Percentiles rank a stretch among this genome's conserved stretches.
Conservation (phyloP, 2,888 invertebrate genomes). For the Lycocerus yunnanus region DNA sequence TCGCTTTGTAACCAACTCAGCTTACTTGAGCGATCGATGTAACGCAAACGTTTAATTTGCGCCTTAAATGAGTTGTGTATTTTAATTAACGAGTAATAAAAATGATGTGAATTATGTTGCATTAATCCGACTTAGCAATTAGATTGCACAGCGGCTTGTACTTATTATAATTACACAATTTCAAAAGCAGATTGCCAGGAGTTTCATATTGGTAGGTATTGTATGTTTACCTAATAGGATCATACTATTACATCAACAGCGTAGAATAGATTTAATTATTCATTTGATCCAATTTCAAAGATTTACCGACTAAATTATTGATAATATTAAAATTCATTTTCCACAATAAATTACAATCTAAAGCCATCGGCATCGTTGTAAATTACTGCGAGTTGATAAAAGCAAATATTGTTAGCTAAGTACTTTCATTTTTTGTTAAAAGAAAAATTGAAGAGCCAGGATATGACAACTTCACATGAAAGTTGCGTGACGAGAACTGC, state of each 20-base stretch:
- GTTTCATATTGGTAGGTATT: slow-evolving; percentile 5
- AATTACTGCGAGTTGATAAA: neutral
- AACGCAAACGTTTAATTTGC: neutral
- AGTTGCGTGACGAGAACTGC: neutral
- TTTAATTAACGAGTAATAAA: neutral
- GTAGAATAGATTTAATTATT: slow-evolving; percentile 17
- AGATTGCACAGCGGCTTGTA: slow-evolving; percentile 17
- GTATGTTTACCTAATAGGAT: slow-evolving; percentile 21
- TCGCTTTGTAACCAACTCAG: neutral
- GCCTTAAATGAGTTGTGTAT: neutral
- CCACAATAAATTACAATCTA: neutral
- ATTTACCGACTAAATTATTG: slow-evolving; percentile 3
- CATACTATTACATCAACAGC: slow-evolving; percentile 15
- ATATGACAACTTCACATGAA: neutral
- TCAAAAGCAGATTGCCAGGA: slow-evolving; percentile 12
- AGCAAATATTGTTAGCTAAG: neutral
- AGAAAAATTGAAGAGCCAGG: neutral
- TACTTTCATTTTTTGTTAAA: neutral
- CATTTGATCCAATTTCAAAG: slow-evolving; percentile 9
- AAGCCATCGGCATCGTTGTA: neutral
- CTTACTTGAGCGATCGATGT: neutral
- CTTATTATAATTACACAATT: slow-evolving; percentile 13
- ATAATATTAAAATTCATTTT: slow-evolving; percentile 3
- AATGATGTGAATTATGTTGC: neutral
- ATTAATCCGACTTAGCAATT: slow-evolving; percentile 15